Conservation (phyloP, 2,888 invertebrate genomes). For the Rhopalosiphum nymphaeae region DNA sequence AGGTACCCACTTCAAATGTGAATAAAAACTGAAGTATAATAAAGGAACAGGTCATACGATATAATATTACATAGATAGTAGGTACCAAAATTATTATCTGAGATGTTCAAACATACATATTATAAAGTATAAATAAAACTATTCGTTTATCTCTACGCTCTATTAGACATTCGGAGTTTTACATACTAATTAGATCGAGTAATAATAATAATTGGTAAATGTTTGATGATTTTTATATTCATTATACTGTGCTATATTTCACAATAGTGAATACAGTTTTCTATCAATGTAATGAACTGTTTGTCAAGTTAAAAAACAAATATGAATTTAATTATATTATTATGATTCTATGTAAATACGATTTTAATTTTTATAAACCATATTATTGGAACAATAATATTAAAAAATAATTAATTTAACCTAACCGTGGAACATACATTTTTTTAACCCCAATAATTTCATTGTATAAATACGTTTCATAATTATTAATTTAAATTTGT, state of each 20-base stretch:
- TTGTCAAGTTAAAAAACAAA: not conserved
- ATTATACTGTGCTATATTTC: not conserved
- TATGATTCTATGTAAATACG: not conserved
- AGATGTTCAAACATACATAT: not conserved
- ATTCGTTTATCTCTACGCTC: not conserved
- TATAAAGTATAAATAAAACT: not conserved
- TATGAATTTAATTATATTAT: not conserved
- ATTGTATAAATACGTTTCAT: constrained; percentile 19
- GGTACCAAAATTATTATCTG: not conserved
- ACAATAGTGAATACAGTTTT: not conserved
- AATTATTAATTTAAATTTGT: constrained; percentile 47
- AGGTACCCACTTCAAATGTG: not conserved
- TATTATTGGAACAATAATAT: not conserved
- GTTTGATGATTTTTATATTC: not conserved
- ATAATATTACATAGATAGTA: not conserved
- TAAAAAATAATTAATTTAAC: constrained; percentile 14
- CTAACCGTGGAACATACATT: not conserved
- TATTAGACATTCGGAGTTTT: not conserved
- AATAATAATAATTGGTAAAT: not conserved
- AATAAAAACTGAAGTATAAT: not conserved
- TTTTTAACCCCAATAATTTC: constrained; percentile 46
- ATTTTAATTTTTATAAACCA: not conserved
- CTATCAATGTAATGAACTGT: not conserved
- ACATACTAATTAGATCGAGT: not conserved
- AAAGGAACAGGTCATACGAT: not conserved